Conservation (phyloP, 2,113 vertebrate genomes). For the Engystomops pustulosus region DNA sequence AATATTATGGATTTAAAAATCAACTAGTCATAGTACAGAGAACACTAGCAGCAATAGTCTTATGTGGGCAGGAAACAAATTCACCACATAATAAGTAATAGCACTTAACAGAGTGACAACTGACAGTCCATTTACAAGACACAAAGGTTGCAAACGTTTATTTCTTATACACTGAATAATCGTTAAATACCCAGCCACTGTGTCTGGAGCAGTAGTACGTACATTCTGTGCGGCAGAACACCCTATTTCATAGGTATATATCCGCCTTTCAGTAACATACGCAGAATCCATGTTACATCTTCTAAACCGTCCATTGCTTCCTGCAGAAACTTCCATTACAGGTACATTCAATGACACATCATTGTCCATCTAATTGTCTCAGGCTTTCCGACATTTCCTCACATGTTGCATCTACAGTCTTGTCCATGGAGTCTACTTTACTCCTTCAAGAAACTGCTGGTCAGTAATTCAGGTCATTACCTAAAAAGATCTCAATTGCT, state of each 20-base stretch:
- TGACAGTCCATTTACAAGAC: slow-evolving; percentile 82
- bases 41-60: slow-evolving; percentile 81
- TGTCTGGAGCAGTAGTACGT: slow-evolving; percentile 65
- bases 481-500: slow-evolving; percentile 63
- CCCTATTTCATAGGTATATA: slow-evolving; percentile 69
- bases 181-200: slow-evolving; percentile 64
- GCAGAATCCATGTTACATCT: slow-evolving; percentile 64
- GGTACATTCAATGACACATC: slow-evolving; percentile 73
- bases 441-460: slow-evolving; percentile 71
- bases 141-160: slow-evolving; percentile 80
- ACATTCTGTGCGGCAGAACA: slow-evolving; percentile 69
- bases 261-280: slow-evolving; percentile 66
- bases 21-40: slow-evolving; percentile 72
- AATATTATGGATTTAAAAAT: slow-evolving; percentile 60
- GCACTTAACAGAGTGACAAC: slow-evolving; percentile 81
- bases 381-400: slow-evolving; percentile 59
- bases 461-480: slow-evolving; percentile 74
- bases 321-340: slow-evolving; percentile 68
- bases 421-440: slow-evolving; percentile 62
- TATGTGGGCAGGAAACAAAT: slow-evolving; percentile 74
- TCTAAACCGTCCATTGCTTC: slow-evolving; percentile 64
- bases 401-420: slow-evolving; percentile 63
- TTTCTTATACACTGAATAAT: slow-evolving; percentile 76
- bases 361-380: slow-evolving; percentile 61
- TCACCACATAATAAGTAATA: slow-evolving; percentile 78